Base-by-base conservation (phyloP, 2,888 invertebrate genomes). In the Drosophila falleni region DNA sequence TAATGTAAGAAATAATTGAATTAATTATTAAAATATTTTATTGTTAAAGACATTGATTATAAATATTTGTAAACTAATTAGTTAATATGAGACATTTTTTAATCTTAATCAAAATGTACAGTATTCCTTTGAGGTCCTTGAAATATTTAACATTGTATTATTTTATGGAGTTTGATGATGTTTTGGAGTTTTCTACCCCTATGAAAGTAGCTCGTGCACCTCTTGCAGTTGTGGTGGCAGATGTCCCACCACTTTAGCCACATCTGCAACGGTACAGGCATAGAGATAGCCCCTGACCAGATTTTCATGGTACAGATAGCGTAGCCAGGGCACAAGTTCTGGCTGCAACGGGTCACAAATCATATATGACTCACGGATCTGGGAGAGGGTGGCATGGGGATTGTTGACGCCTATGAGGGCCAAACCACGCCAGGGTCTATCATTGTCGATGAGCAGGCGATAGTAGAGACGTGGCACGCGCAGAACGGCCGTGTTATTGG, bases 381-480 rank as follows among this genome's bases (percentile, higher is more conserved):
- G 81, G 11, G 72, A 50, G n/a, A 87, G 63, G 1, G 89, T 89
- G 35, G 85, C 78, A 71, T 91, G 85, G 1, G 92, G 91, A 90
- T 92, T 91, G 81, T 93, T 93, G 1, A 91, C 91, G 2, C 94
- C 94, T 13, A 95, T 81, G 56, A 95, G 90, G 5, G 93, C 95
- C 26, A 94, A 90, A 1, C 94, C 95, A 23, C 91, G 89, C 23
- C 89, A 78, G 31, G 78, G 72, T 6, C 61, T 50, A 3, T 8
- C 47, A n/a, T 71, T 65, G 69, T 94, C 93, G 72, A 94, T 93
- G 39, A 94, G 86, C 4, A 94, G 91, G 84, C 94, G 95, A 93
- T 94, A 95, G 77, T 91, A 94, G 42, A 94, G 74, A 76, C 92
- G 91, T 2, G 95, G 95, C 13, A 94, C 94, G 2, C 94, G 94